Percentiles rank a stretch among this genome's conserved stretches.
Conservation (phyloP, 2,888 invertebrate genomes). For the Endomychus coccineus region DNA sequence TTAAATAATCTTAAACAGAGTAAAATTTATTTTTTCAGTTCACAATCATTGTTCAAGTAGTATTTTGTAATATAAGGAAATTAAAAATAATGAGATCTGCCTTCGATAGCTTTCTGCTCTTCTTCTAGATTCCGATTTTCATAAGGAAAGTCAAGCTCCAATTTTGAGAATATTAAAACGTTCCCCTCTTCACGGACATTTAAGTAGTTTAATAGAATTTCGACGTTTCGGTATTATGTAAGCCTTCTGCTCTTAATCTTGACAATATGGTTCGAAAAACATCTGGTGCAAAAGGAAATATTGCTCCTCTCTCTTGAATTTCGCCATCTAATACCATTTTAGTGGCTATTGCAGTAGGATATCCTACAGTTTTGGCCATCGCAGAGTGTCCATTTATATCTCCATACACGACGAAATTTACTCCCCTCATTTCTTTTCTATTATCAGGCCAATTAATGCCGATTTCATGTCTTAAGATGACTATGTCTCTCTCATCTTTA, state of each 20-base stretch:
- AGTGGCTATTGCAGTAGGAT: conserved; percentile 90
- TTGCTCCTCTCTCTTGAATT: conserved; percentile 90
- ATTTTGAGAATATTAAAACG: no score
- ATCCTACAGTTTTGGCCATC: conserved; percentile 92
- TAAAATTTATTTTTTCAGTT: no score
- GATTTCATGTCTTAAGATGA: conserved; percentile 89
- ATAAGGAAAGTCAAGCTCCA: no score
- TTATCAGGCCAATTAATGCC: conserved; percentile 89
- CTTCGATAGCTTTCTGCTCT: no score
- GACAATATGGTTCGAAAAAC: conserved; percentile 90
- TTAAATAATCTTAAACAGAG: no score
- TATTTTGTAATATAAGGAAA: no score
- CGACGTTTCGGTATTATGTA: conserved; percentile 62
- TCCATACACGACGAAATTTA: conserved; percentile 88
- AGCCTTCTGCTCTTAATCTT: conserved; percentile 78
- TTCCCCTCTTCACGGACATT: no score
- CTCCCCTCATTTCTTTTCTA: conserved; percentile 69
- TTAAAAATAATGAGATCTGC: no score
- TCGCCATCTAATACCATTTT: conserved; percentile 98
- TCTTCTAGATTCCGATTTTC: no score
- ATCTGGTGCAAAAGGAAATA: conserved; percentile 84
- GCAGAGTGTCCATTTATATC: conserved; percentile 77
- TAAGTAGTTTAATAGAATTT: conserved; percentile 42
- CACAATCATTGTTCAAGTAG: no score
- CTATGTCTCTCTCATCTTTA: conserved; percentile 81